phyloP scores from a whole-genome alignment of 2,888 invertebrate genomes.

The Polyploca ridens region DNA sequence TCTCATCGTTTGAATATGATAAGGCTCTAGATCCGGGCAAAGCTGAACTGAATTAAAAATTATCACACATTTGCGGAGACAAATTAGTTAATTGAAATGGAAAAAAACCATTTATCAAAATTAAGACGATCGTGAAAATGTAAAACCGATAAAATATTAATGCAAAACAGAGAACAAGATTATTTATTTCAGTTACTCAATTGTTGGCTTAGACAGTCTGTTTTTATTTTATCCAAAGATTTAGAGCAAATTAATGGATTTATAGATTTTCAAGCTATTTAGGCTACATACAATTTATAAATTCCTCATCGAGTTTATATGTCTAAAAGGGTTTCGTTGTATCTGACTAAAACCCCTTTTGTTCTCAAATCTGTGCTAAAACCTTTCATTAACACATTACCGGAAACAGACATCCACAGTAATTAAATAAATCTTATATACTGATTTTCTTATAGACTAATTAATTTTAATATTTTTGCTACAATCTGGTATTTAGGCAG shows the following conservation, averaged over 20 bases:
- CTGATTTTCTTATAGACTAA: not conserved
- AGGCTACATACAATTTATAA: not conserved
- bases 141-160: too few species aligned
- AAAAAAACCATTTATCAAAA: too few species aligned
- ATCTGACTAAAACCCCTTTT: not conserved
- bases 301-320: not conserved
- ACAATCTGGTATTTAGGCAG: not conserved
- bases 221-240: not conserved
- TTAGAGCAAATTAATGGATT: not conserved
- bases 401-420: not conserved
- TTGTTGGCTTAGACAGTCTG: too few species aligned
- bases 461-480: not conserved
- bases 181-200: not conserved
- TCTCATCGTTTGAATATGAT: too few species aligned
- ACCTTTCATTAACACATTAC: not conserved
- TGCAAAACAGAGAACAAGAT: too few species aligned
- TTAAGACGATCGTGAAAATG: too few species aligned
- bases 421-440: not conserved
- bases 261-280: not conserved
- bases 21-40: too few species aligned
- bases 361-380: too few species aligned
- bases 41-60: too few species aligned
- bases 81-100: too few species aligned
- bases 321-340: not conserved
- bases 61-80: too few species aligned